phyloP scores from a whole-genome alignment of 2,113 vertebrate species.

The Hippolais icterina region DNA sequence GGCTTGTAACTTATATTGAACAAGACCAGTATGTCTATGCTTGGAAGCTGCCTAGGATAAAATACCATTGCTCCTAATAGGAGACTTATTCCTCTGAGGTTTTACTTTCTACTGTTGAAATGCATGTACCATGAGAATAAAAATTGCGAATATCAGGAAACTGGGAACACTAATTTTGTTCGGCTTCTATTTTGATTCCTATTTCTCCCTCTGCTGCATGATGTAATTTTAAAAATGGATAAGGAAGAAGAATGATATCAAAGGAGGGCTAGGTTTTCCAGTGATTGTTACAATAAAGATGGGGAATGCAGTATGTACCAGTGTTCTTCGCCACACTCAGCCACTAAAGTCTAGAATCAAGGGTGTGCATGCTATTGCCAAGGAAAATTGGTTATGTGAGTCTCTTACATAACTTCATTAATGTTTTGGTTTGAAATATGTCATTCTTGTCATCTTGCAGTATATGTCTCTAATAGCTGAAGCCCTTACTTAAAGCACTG shows the following conservation, averaged over 20 bases:
- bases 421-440: not conserved
- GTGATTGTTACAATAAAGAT: not conserved
- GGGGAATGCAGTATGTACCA: fast-evolving
- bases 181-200: not conserved
- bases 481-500: not conserved
- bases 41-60: not conserved
- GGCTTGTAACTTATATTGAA: not conserved
- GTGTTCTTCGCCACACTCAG: not conserved
- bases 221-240: not conserved
- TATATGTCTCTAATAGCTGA: not conserved
- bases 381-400: not conserved
- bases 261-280: not conserved
- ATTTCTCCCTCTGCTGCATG: not conserved
- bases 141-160: not conserved
- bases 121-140: not conserved
- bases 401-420: not conserved
- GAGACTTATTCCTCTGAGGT: not conserved
- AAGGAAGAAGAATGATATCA: not conserved
- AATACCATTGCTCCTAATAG: not conserved
- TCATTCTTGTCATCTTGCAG: not conserved
- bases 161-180: not conserved
- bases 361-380: not conserved
- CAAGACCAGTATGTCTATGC: not conserved
- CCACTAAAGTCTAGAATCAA: not conserved
- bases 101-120: not conserved